A percentile compares a stretch with the other conserved stretches of the same genome.
These are phyloP conservation scores for Listrodromus nycthemerus DNA, from an alignment of 2,888 invertebrate species.

Conservation along the genomic window DNA sequence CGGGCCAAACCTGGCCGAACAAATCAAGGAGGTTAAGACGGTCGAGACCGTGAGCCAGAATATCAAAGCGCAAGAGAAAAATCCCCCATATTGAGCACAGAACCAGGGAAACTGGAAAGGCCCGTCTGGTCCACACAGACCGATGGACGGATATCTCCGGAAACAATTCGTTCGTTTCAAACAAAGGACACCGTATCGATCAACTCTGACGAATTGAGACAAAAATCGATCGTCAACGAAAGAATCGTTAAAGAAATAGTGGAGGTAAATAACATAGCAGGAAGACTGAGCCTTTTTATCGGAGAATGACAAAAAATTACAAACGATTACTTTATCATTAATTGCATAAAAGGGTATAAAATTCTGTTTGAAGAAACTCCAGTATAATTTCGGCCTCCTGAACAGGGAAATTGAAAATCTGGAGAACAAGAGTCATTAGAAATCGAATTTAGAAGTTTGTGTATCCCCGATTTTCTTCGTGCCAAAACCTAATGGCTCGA, in stretches of 20 bases:
- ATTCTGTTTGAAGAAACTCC: conserved; percentile 41
- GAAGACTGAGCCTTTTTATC: conserved; percentile 34
- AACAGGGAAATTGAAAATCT: conserved; percentile 32
- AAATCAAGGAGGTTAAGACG: conserved; percentile 56
- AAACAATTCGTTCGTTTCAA: conserved; percentile 52
- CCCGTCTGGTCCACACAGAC: conserved; percentile 56
- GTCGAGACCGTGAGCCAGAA: conserved; percentile 51
- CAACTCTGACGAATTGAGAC: conserved; percentile 37
- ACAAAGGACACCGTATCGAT: conserved; percentile 44
- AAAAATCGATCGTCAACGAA: conserved; percentile 44
- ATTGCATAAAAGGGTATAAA: conserved; percentile 39
- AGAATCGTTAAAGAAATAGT: conserved; percentile 44
- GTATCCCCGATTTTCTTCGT: conserved; percentile 35
- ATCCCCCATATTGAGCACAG: neutral
- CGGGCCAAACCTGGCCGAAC: conserved; percentile 52
- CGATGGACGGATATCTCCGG: conserved; percentile 54
- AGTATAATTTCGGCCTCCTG: conserved; percentile 29
- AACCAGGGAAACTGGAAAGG: conserved; percentile 56
- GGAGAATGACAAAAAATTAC: conserved; percentile 32
- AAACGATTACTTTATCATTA: conserved; percentile 25
- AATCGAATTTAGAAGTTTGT: conserved; percentile 1
- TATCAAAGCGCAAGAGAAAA: conserved; percentile 44
- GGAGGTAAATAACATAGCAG: conserved; percentile 39
- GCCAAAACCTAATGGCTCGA: conserved; percentile 30
- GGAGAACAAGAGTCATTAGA: conserved; percentile 26